Evolutionary conservation across 2,113 vertebrate genomes (phyloP).

Genomic region (Arvicanthis niloticus): DNA sequence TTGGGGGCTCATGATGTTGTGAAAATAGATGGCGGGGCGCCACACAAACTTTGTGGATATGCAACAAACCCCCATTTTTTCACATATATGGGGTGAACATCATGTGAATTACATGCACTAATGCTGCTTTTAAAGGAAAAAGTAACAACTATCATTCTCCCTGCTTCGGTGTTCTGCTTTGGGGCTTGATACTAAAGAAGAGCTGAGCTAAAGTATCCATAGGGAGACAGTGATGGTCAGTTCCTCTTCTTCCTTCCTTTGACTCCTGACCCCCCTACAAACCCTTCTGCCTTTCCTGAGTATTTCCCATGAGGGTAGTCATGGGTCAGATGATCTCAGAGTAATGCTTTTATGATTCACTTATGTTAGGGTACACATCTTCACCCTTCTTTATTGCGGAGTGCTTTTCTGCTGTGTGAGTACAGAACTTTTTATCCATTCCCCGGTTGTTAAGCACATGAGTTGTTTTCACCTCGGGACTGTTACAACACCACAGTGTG

Average conservation of each 20-base stretch:
- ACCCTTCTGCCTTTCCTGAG: background rate
- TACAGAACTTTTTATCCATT: accelerated
- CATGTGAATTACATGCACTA: background rate
- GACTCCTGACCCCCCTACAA: background rate
- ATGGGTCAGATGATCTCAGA: background rate
- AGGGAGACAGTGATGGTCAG: background rate
- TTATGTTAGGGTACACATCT: background rate
- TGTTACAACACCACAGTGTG: background rate
- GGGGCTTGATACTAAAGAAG: background rate
- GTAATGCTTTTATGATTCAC: background rate
- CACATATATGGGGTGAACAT: background rate
- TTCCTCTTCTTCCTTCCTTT: background rate
- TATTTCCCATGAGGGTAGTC: background rate
- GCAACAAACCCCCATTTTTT: background rate
- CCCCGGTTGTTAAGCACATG: background rate
- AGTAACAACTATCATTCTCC: background rate
- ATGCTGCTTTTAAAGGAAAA: background rate
- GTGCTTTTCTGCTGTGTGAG: background rate
- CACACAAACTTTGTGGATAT: background rate
- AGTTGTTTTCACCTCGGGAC: background rate
- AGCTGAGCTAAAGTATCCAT: background rate
- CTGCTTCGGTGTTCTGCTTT: background rate
- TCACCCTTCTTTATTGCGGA: background rate
- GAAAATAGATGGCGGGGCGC: background rate
- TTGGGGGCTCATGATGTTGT: background rate